Evolutionary conservation across 2,113 vertebrate genomes (phyloP), one percentile per base, ranked within the genome.

Genomic region (Macaca nemestrina): DNA sequence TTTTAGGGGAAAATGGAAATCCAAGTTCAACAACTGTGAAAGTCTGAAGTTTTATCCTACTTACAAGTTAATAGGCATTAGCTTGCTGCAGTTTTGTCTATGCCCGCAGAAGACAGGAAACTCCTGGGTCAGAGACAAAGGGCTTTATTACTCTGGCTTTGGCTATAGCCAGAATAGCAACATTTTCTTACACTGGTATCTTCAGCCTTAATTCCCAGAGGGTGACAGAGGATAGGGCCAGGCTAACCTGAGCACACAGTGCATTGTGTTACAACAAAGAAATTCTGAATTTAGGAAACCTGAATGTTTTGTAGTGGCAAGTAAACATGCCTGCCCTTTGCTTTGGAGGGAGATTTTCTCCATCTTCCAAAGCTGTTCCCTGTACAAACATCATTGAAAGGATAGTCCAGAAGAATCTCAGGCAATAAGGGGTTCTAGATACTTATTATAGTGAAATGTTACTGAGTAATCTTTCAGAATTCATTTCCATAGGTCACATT

Each of bases 391-490:
- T 48, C 10, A 48, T 93, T 86, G 67, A 81, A 93, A 86, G 22
- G 16, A 6, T 48, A 45, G 73, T 73, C 80, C 80, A 81, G 86
- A 57, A 90, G 27, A 57, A 59, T 59, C 48, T 79, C 27, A 40
- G 55, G n/a, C 38, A 75, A 59, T 10, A 45, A 81, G 20, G 35
- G 75, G 2, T 81, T 32, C 17, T 50, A 67, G 43, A 76, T 64
- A 95, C 98, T 98, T 96, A 52, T 95, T 87, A 96, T 57, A 93
- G 88, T 55, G 84, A 97, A 93, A 12, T 30, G 16, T 89, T 97
- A 50, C 50, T 96, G 55, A 91, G 32, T 94, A 93, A 90, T 96
- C 97, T 89, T 78, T 90, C 57, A 81, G 90, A 92, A 96, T 93
- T 98, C 48, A 61, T 98, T 97, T 94, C 87, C 84, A 88, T 82